These are phyloP conservation scores for Lepidonotus clava DNA, from an alignment of 2,888 invertebrate species.

Conservation along the genomic window DNA sequence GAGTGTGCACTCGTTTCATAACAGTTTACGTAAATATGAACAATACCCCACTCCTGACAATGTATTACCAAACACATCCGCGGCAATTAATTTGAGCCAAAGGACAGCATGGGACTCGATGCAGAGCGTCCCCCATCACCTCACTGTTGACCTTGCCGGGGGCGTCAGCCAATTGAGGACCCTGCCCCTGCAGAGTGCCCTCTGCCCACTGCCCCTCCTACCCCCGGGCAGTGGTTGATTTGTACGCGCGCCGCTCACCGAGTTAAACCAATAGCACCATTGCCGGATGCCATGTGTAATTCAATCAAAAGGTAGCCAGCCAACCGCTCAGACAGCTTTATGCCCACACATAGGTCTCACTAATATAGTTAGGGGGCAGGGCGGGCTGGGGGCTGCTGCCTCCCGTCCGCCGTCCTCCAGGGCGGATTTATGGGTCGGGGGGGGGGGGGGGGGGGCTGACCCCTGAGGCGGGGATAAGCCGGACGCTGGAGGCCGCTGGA, in stretches of 20 bases:
- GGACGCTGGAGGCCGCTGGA: neutral
- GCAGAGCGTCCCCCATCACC: too few species aligned
- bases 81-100: too few species aligned
- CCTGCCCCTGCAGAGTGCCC: too few species aligned
- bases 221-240: neutral
- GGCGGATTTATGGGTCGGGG: neutral
- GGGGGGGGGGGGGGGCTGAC: neutral
- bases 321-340: neutral
- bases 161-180: too few species aligned
- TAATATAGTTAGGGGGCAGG: conserved; percentile 13
- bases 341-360: neutral
- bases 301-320: neutral
- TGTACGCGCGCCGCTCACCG: neutral
- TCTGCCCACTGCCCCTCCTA: too few species aligned
- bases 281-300: neutral
- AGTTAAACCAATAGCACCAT: conserved; percentile 11
- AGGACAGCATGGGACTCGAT: too few species aligned
- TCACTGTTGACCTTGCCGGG: too few species aligned
- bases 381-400: neutral
- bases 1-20: too few species aligned
- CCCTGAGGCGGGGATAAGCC: neutral
- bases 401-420: neutral
- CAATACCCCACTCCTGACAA: too few species aligned
- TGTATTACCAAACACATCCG: too few species aligned
- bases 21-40: too few species aligned